Percentiles rank a stretch among this genome's conserved stretches.
Conservation (phyloP, 2,113 vertebrate species). For the Suncus etruscus region DNA sequence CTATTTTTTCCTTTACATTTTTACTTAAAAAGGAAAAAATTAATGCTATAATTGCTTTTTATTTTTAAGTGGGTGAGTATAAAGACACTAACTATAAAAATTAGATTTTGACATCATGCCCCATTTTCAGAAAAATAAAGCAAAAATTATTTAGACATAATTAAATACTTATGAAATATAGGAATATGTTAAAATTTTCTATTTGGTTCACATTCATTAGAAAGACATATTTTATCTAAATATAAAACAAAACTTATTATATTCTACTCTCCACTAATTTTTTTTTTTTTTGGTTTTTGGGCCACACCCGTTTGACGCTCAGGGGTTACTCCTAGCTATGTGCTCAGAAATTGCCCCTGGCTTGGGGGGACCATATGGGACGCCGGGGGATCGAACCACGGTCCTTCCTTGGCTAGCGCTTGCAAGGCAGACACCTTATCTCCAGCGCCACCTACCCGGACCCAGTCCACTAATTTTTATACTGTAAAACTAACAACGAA, state of each 20-base stretch:
- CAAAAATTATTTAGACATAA: slow-evolving; percentile 50
- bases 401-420: too few species aligned
- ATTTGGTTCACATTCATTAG: slow-evolving; percentile 32
- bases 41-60: not conserved
- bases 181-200: slow-evolving; percentile 71
- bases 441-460: too few species aligned
- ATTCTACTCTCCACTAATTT: not conserved
- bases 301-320: too few species aligned
- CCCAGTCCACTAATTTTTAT: not conserved
- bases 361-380: too few species aligned
- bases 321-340: too few species aligned
- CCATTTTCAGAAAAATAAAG: slow-evolving; percentile 68
- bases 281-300: too few species aligned
- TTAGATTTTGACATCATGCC: slow-evolving; percentile 40
- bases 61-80: slow-evolving; percentile 30
- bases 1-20: not conserved
- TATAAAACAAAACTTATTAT: not conserved
- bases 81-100: slow-evolving; percentile 39
- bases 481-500: not conserved
- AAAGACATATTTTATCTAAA: slow-evolving; percentile 19
- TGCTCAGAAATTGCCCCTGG: too few species aligned
- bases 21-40: not conserved
- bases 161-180: slow-evolving; percentile 64
- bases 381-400: too few species aligned
- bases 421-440: too few species aligned